Evolutionary conservation across 2,888 invertebrate species (phyloP), one percentile per base, ranked within the genome.

Genomic region (Eupithecia inturbata): DNA sequence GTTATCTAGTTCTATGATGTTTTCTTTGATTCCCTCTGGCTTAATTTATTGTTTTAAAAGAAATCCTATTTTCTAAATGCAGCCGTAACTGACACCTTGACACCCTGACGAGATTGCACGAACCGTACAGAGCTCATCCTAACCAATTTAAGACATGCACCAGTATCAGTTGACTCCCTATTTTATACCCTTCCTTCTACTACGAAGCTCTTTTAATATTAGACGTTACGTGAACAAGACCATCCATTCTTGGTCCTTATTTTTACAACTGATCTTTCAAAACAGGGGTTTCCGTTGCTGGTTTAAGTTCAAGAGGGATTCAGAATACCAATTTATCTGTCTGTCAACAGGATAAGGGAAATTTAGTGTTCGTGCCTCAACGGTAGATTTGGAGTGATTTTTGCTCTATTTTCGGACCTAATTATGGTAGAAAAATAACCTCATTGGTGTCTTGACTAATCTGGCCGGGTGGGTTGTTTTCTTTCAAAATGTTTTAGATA

Each of bases 291-390:
- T 75, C 68, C 33, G 28, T 28, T 64, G 1, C 7, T 85, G 85
- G 88, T 75, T 79, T 64, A 68, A 79, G 77, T 80, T 73, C 76
- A 77, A 75, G 81, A 82, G 83, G 83, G 85, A 87, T 88, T 89
- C 86, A 88, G 91, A 89, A 89, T 88, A 87, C 85, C 85, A 89
- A 93, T 93, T 91, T 91, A 91, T 93, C 88, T 85, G 85, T 87
- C 89, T 91, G 92, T 93, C 93, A 91, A 84, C 90, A 82, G 82
- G 85, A 83, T 87, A 84, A 85, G 85, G 85, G 83, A 88, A 85
- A 87, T 88, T 87, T 87, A 85, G 85, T 84, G 84, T 79, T 80
- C 82, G 83, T 82, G 81, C 80, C 75, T 79, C 80, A 79, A 79
- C 79, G 80, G 74, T 79, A 79, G 82, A 81, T 81, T 83, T 79